Evolutionary conservation across 2,113 vertebrate species (phyloP).

Genomic region (Numenius arquata): DNA sequence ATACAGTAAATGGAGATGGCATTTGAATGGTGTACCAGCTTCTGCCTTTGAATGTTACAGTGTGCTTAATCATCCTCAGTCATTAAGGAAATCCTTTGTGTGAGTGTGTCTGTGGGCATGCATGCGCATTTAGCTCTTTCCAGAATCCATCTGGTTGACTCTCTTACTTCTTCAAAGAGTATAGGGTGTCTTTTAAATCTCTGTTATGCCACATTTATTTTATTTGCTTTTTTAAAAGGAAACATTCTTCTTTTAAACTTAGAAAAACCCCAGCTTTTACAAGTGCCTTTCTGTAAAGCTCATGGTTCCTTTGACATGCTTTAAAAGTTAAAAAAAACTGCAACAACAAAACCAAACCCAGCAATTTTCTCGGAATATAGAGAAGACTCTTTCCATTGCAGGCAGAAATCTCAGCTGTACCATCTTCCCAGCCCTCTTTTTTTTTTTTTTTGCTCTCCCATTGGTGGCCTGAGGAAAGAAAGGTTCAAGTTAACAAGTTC

Average conservation of each 20-base stretch:
- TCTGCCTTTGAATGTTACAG: background rate
- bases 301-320: background rate
- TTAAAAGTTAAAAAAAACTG: background rate
- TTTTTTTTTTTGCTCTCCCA: background rate
- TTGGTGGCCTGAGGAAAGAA: background rate
- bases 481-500: background rate
- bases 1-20: background rate
- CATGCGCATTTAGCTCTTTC: background rate
- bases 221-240: background rate
- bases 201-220: background rate
- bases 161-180: background rate
- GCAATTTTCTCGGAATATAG: background rate
- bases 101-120: background rate
- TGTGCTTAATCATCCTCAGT: background rate
- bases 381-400: background rate
- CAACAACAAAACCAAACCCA: background rate
- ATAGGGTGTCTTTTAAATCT: background rate
- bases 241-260: background rate
- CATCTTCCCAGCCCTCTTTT: background rate
- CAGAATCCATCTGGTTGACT: background rate
- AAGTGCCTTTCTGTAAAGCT: background rate
- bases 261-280: background rate
- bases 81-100: background rate
- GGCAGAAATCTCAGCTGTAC: background rate
- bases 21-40: background rate